Base-by-base conservation (phyloP, 1,140 invertebrate species). In the Cydia splendana region DNA sequence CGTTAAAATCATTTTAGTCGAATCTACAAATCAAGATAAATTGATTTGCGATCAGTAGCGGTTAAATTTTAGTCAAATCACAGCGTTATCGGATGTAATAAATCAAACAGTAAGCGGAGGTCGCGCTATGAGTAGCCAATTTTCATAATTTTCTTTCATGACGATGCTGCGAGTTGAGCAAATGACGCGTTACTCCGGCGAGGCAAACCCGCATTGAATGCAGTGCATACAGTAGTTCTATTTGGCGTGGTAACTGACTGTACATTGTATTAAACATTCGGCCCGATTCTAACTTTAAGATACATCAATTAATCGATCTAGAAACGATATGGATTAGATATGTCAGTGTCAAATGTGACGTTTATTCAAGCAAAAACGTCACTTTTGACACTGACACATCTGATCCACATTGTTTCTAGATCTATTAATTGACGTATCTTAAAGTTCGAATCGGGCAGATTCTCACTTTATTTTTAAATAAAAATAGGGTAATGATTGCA, bases 121-220 rank as follows among this genome's bases (percentile, higher is more conserved):
- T 71, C 30, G 78, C 78, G 38, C 74, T 79, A 75, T 84, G 80
- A 82, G 78, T 80, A 69, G 78, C 78, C 48, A 81, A 75, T 74
- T 82, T 82, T 79, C 53, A 79, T 81, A 77, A 79, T 80, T 79
- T 76, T 65, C 75, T 75, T 42, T 9, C 73, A 65, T 38, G 78
- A 77, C 74, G 75, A 75, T 62, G 78, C 75, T 74, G 69, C 74
- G 81, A 80, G 78, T 78, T 74, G 76, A 78, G 79, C 81, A 84
- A 87, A 85, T 88, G 83, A 87, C 80, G 84, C 85, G 85, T 86
- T 81, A 76, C 85, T 82, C 18, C 28, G 38, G 34, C 28, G 65
- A 38, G 65, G 65, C 24, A 67, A 67, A 7, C 10, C 6, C 34
- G 6, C 67, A 67, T n/a, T 67, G 67, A 30, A 38, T 38, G 34